Base-by-base conservation (phyloP, 2,113 vertebrate genomes). In the Cichladusa arquata region DNA sequence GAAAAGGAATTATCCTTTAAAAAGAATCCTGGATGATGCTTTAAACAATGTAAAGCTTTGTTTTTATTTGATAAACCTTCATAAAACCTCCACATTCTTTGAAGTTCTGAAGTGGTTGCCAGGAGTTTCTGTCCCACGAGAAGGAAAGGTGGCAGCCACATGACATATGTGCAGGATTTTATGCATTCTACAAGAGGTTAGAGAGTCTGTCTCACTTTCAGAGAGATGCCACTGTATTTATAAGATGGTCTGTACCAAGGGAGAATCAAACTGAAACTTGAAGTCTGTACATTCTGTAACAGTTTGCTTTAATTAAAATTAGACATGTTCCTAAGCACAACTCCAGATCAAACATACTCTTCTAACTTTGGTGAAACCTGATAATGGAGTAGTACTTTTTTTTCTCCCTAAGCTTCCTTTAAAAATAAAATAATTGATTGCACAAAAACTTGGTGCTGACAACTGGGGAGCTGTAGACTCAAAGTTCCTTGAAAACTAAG, bases 281-380 rank as follows among this genome's bases (percentile, higher is more conserved):
- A 25, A 94, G 67, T 9, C 40, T 77, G 90, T 66, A 73, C 19
- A 86, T 88, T 91, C 92, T 85, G 57, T 53, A 90, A 70, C 64
- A 86, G 56, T 82, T 88, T 67, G 26, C 62, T 88, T 88, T 88
- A 96, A 95, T 94, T 86, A 96, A 94, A 91, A 77, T 69, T 26
- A 80, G 81, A 80, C 33, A 31, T 26, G 23, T 81, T 86, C 38
- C n/a, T 77, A 50, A 94, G 40, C n/a, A 95, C 58, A 92, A 70
- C 14, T 82, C 26, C 50, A 65, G 29, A 78, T 62, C 47, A 62
- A 88, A 74, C 9, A 80, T 45, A 31, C 5, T 45, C 17, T 58
- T 80, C 64, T 93, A 73, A 88, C 70, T 82, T 40, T 36, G 22
- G 33, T 56, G n/a, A 64, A 90, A 77, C 3, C 26, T 78, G 47